Evolutionary conservation across 2,113 vertebrate species (phyloP).

Genomic region (Orycteropus afer): DNA sequence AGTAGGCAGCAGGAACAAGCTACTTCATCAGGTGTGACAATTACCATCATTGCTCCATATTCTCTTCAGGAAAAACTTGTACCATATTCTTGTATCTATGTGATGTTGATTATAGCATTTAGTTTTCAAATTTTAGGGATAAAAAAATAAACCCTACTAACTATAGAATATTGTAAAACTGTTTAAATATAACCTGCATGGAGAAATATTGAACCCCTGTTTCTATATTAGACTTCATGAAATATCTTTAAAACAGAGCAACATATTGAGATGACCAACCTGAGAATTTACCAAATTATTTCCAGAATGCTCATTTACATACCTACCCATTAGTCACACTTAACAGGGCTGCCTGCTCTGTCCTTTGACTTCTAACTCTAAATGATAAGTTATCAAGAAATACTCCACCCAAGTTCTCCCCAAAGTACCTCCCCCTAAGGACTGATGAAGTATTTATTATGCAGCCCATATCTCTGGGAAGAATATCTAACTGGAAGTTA

Average conservation of each 20-base stretch:
- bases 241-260: not conserved
- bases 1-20: rapidly evolving
- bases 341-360: not conserved
- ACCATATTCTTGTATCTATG: rapidly evolving
- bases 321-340: rapidly evolving
- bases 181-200: not conserved
- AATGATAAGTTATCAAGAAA: not conserved
- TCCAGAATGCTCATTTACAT: not conserved
- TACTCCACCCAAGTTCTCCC: not conserved
- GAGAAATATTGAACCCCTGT: not conserved
- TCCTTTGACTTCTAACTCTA: not conserved
- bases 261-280: not conserved
- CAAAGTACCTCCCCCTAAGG: not conserved
- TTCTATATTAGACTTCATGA: not conserved
- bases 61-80: too few relatives aligned
- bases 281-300: not conserved
- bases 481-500: not conserved
- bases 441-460: not conserved
- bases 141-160: not conserved
- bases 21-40: rapidly evolving
- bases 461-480: too few relatives aligned
- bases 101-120: rapidly evolving
- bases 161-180: not conserved
- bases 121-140: not conserved
- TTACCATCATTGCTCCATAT: rapidly evolving